These are phyloP conservation scores for Dendrocincla fuliginosa DNA, from an alignment of 2,797 vertebrate species.

Conservation along the genomic window DNA sequence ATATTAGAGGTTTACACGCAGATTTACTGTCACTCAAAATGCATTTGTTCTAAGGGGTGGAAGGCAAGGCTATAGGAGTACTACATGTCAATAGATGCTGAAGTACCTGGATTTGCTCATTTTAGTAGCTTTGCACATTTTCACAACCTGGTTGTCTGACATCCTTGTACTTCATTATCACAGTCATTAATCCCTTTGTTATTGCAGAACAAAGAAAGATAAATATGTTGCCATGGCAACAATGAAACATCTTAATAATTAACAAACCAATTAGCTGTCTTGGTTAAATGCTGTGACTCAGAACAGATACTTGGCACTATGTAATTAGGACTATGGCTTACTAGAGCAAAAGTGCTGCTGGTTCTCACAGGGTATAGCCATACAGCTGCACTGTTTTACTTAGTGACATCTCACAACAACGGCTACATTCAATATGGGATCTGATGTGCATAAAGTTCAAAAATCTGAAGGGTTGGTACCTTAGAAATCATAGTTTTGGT, in stretches of 20 bases:
- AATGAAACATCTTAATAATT: constrained; percentile 83
- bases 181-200: constrained; percentile 62
- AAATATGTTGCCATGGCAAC: constrained; percentile 83
- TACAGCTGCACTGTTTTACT: constrained; percentile 64
- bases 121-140: background rate
- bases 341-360: constrained; percentile 73
- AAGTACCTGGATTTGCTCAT: background rate
- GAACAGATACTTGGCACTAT: constrained; percentile 74
- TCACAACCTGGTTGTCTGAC: constrained; percentile 8
- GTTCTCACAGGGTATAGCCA: constrained; percentile 49
- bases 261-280: constrained; percentile 83
- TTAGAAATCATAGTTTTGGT: background rate
- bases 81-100: background rate
- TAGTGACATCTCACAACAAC: background rate
- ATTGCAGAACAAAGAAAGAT: constrained; percentile 52
- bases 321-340: constrained; percentile 83
- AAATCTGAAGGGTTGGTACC: background rate
- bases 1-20: background rate
- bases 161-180: constrained; percentile 20
- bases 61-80: background rate
- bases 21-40: background rate
- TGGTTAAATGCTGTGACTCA: constrained; percentile 78
- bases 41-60: background rate
- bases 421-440: background rate
- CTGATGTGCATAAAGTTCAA: background rate